These are phyloP conservation scores for Pimpla rufipes DNA, from an alignment of 2,888 invertebrate species.

Conservation along the genomic window DNA sequence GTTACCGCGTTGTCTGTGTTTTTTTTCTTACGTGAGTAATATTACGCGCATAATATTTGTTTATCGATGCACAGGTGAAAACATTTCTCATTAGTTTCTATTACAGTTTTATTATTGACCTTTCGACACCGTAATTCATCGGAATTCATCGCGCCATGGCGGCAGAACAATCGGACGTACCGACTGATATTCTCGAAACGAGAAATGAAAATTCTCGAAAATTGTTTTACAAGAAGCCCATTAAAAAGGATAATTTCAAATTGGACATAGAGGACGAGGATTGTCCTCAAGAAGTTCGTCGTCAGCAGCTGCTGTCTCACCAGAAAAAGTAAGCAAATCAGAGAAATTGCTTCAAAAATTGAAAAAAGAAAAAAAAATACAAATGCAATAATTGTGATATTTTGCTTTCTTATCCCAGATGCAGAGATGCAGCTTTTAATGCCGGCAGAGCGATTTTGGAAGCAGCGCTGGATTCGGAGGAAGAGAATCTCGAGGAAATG, in stretches of 20 bases:
- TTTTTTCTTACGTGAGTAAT: background rate
- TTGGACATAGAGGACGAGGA: constrained; percentile 77
- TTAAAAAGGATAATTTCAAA: constrained; percentile 79
- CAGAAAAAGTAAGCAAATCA: constrained; percentile 80
- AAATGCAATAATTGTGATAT: background rate
- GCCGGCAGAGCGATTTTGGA: constrained; percentile 86
- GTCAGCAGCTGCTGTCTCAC: constrained; percentile 77
- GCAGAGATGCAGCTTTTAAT: constrained; percentile 78
- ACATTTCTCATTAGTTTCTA: background rate
- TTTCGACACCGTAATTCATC: constrained; percentile 1
- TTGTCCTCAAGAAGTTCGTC: constrained; percentile 82
- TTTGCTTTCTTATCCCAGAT: constrained; percentile 72
- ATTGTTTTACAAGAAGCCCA: constrained; percentile 81
- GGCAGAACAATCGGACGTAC: background rate
- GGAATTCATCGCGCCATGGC: constrained; percentile 49
- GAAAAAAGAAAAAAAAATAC: background rate
- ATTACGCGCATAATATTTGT: background rate
- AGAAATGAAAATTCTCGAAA: constrained; percentile 67
- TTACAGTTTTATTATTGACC: background rate
- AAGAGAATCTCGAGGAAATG: constrained; percentile 72
- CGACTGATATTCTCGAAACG: background rate
- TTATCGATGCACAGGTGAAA: too few species aligned
- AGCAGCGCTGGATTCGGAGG: constrained; percentile 76
- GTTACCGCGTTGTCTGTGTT: background rate
- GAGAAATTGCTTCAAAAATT: background rate